A percentile compares a stretch with the other conserved stretches of the same genome.
These are phyloP conservation scores for Heterodera filipjevi DNA, from an alignment of 2,888 invertebrate species.

Conservation along the genomic window DNA sequence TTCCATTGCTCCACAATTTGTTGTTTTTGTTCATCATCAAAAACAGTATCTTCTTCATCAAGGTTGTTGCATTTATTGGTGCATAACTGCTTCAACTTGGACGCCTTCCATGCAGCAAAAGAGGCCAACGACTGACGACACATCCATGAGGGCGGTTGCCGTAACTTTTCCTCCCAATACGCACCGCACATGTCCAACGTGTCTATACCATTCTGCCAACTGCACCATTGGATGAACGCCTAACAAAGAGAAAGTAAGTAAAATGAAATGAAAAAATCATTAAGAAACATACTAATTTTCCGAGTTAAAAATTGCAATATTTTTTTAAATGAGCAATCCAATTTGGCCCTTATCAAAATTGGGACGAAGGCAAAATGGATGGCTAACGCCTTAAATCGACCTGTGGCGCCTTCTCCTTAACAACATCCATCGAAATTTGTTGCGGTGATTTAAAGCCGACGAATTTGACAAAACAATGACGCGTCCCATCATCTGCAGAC, in stretches of 20 bases:
- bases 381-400: neutral
- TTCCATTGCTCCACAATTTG: neutral
- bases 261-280: neutral
- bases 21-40: neutral
- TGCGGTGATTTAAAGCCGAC: constrained; percentile 20
- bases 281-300: neutral
- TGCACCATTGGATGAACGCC: neutral
- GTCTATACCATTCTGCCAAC: neutral
- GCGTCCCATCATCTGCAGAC: neutral
- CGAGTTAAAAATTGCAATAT: no score
- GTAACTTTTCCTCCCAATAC: neutral
- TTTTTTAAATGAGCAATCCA: no score
- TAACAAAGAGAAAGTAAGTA: neutral
- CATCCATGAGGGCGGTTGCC: constrained; percentile 14
- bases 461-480: constrained; percentile 24
- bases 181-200: neutral
- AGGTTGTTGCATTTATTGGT: neutral
- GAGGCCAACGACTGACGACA: neutral
- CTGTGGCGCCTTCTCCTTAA: neutral
- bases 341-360: no score
- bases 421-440: constrained; percentile 5
- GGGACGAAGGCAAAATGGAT: no score
- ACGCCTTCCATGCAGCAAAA: neutral
- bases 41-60: neutral
- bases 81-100: neutral